Percentiles rank a stretch among this genome's conserved stretches.
Evolutionary conservation across 2,888 invertebrate species (phyloP).

Genomic region (Campoplex capitator): DNA sequence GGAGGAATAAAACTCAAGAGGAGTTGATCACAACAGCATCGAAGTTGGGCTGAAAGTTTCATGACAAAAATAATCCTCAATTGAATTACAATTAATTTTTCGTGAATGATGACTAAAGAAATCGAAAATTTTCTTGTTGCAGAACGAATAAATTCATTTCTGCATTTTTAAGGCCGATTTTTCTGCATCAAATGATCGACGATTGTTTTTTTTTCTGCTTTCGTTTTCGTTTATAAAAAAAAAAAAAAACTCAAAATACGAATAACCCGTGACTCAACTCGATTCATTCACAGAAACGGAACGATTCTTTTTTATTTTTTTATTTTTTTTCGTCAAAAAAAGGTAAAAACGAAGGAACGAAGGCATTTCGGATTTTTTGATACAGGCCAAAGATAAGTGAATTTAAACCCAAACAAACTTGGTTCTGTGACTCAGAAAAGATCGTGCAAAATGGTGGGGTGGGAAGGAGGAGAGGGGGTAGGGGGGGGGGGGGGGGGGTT

Average conservation of each 20-base stretch:
- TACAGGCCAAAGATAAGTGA: neutral
- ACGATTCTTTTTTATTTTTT: neutral
- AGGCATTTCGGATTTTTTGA: neutral
- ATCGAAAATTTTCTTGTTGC: too few species aligned
- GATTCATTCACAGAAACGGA: neutral
- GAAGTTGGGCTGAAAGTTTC: too few species aligned
- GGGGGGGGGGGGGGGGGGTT: constrained; percentile 4
- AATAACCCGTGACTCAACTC: neutral
- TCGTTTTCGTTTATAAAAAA: too few species aligned
- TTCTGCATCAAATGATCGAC: too few species aligned
- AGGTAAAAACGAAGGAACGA: neutral
- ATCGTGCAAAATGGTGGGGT: neutral
- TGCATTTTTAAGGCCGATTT: too few species aligned
- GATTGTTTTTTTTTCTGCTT: neutral
- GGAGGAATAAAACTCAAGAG: neutral
- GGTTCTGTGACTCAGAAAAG: neutral
- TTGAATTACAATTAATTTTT: too few species aligned
- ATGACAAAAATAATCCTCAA: too few species aligned
- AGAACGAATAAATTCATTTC: too few species aligned
- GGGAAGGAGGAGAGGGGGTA: neutral
- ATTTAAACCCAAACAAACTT: constrained; percentile 1
- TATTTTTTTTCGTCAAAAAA: neutral
- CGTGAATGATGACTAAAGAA: too few species aligned
- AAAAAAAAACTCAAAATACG: neutral
- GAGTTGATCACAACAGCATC: too few species aligned